Conservation (phyloP, 2,113 vertebrate species). For the Herpailurus yagouaroundi region DNA sequence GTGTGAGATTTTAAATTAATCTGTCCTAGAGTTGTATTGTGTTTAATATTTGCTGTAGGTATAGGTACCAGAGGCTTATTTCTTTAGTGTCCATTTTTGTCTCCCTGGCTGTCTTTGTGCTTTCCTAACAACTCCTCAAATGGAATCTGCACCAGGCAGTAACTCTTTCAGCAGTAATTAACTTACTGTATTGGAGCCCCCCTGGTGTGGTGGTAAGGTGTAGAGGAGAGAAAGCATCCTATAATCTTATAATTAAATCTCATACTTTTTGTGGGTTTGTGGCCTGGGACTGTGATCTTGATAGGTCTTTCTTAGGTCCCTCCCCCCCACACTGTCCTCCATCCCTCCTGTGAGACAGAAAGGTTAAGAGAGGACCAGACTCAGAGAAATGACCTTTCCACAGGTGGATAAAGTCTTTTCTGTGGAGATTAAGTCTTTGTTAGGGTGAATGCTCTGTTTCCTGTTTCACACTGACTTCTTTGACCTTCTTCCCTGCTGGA, state of each 20-base stretch:
- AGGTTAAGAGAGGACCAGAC: background rate
- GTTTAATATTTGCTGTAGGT: background rate
- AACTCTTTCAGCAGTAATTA: background rate
- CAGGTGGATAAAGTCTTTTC: background rate
- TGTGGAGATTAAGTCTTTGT: conserved; percentile 5
- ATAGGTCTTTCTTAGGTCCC: background rate
- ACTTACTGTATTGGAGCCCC: background rate
- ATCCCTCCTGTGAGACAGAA: background rate
- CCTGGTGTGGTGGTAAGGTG: background rate
- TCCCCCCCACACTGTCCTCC: no score
- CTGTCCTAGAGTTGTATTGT: background rate
- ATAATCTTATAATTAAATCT: background rate
- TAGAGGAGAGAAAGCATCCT: background rate
- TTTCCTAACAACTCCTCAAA: background rate
- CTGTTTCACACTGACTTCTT: background rate
- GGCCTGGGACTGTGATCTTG: background rate
- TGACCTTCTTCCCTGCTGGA: background rate
- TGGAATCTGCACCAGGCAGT: background rate
- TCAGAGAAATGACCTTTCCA: background rate
- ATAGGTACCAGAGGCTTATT: background rate
- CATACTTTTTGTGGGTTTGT: background rate
- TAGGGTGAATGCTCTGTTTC: background rate
- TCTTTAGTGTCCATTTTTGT: background rate
- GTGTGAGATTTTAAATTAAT: background rate
- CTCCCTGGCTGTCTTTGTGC: background rate